These are phyloP conservation scores for Ichneumon xanthorius DNA, from an alignment of 2,888 invertebrate genomes.

Conservation along the genomic window DNA sequence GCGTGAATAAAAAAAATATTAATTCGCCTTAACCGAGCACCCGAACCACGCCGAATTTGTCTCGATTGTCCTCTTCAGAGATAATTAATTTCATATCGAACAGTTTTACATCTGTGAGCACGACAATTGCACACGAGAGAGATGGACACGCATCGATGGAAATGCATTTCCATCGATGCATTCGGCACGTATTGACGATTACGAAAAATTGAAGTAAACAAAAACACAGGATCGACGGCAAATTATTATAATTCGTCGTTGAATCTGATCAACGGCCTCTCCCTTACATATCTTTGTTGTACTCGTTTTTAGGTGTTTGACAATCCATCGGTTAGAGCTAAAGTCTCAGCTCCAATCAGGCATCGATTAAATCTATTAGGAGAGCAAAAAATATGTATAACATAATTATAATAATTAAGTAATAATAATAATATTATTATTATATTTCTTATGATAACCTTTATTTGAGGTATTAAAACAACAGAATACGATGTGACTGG, in stretches of 20 bases:
- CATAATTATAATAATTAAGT: background rate
- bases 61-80: background rate
- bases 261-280: constrained; percentile 76
- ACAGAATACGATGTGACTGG: background rate
- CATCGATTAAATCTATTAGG: constrained; percentile 26
- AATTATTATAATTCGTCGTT: constrained; percentile 51
- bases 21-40: background rate
- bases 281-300: constrained; percentile 80
- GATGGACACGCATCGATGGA: too few species aligned
- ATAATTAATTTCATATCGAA: constrained; percentile 25
- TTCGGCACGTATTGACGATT: constrained; percentile 9
- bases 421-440: background rate
- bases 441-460: background rate
- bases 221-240: constrained; percentile 27
- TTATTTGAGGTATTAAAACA: constrained; percentile 15
- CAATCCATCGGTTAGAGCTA: constrained; percentile 70
- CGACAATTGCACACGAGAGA: constrained; percentile 16
- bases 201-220: constrained; percentile 17
- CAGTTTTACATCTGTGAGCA: background rate
- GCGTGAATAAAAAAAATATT: background rate
- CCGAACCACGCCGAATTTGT: constrained; percentile 9
- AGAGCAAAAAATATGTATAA: constrained; percentile 69
- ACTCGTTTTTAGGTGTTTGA: constrained; percentile 75
- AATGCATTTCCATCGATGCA: constrained; percentile 3
- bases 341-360: constrained; percentile 24